A percentile compares a stretch with the other conserved stretches of the same genome.
phyloP scores from a whole-genome alignment of 2,888 invertebrate genomes.

The Lucinisca nassula region DNA sequence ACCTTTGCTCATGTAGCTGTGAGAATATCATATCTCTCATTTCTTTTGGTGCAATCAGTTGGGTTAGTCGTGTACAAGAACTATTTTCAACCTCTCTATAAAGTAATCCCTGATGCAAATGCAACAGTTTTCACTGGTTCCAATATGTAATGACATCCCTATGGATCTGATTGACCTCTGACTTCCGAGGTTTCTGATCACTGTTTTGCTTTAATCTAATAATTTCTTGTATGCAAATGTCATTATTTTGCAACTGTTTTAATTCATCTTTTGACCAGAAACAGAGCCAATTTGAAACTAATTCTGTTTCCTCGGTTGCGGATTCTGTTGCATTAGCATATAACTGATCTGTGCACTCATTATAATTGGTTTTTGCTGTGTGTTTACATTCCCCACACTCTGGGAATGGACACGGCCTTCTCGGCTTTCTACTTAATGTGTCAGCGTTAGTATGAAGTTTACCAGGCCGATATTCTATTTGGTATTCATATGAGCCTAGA shows the following conservation, averaged over 20 bases:
- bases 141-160: not conserved
- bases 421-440: not conserved
- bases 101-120: not conserved
- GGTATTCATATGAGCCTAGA: slow-evolving; percentile 12
- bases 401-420: slow-evolving; percentile 2
- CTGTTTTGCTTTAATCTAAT: not conserved
- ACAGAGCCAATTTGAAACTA: not conserved
- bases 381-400: slow-evolving; percentile 18
- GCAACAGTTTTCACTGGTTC: not conserved
- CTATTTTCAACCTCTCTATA: not conserved
- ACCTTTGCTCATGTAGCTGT: not conserved
- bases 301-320: no score
- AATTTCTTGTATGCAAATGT: not conserved
- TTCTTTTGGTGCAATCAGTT: not conserved
- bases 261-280: not conserved
- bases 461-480: slow-evolving; percentile 16
- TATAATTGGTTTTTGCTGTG: not conserved
- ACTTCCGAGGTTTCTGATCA: not conserved
- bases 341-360: not conserved
- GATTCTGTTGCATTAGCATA: not conserved
- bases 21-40: not conserved
- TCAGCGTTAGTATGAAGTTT: slow-evolving; percentile 27
- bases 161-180: not conserved
- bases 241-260: not conserved
- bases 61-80: not conserved